Percentiles rank a stretch among this genome's conserved stretches.
Conservation (phyloP, 2,113 vertebrate species). For the Prunella fulvescens region DNA sequence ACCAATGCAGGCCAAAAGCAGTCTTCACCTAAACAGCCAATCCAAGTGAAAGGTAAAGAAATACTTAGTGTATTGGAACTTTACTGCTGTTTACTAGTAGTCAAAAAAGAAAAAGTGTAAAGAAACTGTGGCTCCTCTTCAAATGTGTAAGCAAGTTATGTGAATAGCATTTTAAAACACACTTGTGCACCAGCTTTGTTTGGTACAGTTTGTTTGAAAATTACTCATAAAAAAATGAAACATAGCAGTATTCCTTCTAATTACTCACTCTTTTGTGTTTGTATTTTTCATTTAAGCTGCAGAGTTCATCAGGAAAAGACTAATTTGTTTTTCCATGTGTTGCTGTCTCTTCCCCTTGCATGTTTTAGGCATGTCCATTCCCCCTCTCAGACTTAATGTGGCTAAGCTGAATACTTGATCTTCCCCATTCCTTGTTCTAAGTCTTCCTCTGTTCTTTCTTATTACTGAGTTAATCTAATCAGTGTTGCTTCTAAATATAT, state of each 20-base stretch:
- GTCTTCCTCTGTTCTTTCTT: constrained; percentile 1
- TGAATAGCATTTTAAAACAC: background rate
- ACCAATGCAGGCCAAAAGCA: constrained; percentile 64
- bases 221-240: background rate
- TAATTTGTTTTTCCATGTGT: background rate
- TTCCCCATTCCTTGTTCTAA: background rate
- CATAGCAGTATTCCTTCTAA: background rate
- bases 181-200: background rate
- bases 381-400: background rate
- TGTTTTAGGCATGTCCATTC: background rate
- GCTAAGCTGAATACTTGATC: background rate
- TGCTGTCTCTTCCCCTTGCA: background rate
- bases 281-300: background rate
- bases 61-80: background rate
- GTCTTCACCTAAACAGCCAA: constrained; percentile 65
- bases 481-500: constrained; percentile 47
- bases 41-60: constrained; percentile 78
- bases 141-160: background rate
- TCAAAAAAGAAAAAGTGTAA: background rate
- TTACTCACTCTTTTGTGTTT: background rate
- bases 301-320: background rate
- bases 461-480: constrained; percentile 50
- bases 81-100: background rate
- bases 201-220: background rate
- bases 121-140: background rate